Conservation (phyloP, 2,113 vertebrate genomes). For the Hypocryptadius cinnamomeus region DNA sequence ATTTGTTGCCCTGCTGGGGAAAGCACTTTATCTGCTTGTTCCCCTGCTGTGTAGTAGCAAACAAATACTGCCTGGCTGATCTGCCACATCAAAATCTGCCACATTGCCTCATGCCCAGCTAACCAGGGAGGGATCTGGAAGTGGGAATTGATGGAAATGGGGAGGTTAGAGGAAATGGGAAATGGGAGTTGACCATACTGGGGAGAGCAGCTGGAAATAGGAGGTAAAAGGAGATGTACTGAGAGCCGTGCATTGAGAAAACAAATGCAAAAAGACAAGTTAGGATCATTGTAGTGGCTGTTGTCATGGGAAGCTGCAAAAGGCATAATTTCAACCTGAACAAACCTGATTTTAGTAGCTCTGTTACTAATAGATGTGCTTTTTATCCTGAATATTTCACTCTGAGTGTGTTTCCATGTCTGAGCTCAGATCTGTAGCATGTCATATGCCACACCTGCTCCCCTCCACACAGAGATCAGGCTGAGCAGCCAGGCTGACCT, state of each 20-base stretch:
- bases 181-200: background rate
- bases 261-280: background rate
- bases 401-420: background rate
- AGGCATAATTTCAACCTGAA: background rate
- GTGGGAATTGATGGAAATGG: background rate
- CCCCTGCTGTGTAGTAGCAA: background rate
- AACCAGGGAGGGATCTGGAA: background rate
- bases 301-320: background rate
- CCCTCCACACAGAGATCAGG: background rate
- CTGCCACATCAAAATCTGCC: background rate
- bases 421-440: background rate
- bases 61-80: background rate
- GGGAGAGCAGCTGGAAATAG: background rate
- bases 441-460: background rate
- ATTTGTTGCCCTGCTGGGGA: background rate
- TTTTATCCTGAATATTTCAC: background rate
- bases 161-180: background rate
- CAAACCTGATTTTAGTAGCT: background rate
- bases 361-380: background rate
- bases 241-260: background rate
- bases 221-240: background rate
- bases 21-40: background rate
- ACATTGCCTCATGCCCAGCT: background rate
- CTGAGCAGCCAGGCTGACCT: background rate
- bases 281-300: background rate